Conservation (phyloP, 1,140 invertebrate genomes). For the Anthonomus grandis region DNA sequence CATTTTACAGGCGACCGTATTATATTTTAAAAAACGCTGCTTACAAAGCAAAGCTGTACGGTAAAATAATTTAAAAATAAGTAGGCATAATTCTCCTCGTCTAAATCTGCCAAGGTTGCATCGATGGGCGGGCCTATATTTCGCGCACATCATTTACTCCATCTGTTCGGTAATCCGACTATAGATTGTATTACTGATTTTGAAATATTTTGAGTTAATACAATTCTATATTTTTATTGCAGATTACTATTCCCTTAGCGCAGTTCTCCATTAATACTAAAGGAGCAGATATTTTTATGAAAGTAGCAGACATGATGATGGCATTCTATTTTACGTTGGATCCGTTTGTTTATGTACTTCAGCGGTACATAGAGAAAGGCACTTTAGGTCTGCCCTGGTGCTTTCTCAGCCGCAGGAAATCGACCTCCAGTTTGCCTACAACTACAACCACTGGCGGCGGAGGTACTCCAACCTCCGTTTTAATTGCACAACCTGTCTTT, state of each 20-base stretch:
- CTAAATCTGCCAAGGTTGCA: no score
- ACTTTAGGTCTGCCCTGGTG: constrained; percentile 28
- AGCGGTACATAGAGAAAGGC: constrained; percentile 50
- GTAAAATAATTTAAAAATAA: no score
- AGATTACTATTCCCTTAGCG: constrained; percentile 69
- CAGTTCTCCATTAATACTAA: constrained; percentile 49
- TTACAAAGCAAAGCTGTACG: no score
- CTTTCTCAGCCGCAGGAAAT: constrained; percentile 24
- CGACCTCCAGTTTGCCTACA: constrained; percentile 30
- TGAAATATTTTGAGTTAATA: no score
- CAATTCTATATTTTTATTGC: constrained; percentile 25
- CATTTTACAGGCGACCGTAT: no score
- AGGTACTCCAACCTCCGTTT: constrained; percentile 31
- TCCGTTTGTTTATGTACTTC: constrained; percentile 77
- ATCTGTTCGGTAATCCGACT: no score
- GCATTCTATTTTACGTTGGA: constrained; percentile 79
- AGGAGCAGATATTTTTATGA: constrained; percentile 51
- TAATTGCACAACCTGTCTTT: constrained; percentile 19
- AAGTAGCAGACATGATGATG: constrained; percentile 69
- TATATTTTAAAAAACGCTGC: no score
- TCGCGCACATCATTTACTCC: no score
- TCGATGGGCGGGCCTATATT: no score
- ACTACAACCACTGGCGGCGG: constrained; percentile 25
- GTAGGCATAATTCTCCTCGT: no score
- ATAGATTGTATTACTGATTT: no score